Evolutionary conservation across 2,113 vertebrate genomes (phyloP).

Genomic region (Periophthalmodon schlosseri): DNA sequence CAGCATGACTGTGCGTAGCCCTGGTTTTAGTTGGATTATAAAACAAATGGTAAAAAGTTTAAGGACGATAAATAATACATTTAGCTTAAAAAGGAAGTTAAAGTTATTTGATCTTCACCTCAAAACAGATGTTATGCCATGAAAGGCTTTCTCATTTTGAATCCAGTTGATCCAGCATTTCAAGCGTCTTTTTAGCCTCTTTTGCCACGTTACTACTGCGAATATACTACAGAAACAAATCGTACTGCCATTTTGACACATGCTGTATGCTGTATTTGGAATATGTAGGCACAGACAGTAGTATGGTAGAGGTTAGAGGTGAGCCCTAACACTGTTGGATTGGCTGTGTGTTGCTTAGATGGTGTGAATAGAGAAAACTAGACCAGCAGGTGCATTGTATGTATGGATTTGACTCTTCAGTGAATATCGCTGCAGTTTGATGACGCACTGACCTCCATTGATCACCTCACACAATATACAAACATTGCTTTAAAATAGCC

Average conservation of each 20-base stretch:
- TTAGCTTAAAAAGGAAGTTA: too few relatives aligned
- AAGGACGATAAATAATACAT: too few relatives aligned
- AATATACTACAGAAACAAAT: too few relatives aligned
- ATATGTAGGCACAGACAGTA: too few relatives aligned
- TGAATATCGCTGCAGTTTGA: background rate
- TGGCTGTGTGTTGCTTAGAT: conserved; percentile 12
- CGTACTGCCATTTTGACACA: too few relatives aligned
- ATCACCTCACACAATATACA: background rate
- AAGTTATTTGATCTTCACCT: background rate
- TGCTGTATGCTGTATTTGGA: too few relatives aligned
- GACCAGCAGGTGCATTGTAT: conserved; percentile 21
- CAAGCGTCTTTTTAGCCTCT: too few relatives aligned
- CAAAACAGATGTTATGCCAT: too few relatives aligned
- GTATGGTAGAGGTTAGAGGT: conserved; percentile 7
- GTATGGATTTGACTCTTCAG: background rate
- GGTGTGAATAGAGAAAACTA: conserved; percentile 42
- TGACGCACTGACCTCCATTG: background rate
- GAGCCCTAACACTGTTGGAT: background rate
- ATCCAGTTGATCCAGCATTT: too few relatives aligned
- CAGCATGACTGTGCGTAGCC: background rate
- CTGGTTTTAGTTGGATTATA: conserved; percentile 20
- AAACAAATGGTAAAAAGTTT: background rate
- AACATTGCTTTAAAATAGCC: background rate
- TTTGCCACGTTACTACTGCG: too few relatives aligned
- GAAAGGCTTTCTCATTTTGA: too few relatives aligned